Conservation (phyloP, 2,113 vertebrate genomes). For the Hipposideros armiger region DNA sequence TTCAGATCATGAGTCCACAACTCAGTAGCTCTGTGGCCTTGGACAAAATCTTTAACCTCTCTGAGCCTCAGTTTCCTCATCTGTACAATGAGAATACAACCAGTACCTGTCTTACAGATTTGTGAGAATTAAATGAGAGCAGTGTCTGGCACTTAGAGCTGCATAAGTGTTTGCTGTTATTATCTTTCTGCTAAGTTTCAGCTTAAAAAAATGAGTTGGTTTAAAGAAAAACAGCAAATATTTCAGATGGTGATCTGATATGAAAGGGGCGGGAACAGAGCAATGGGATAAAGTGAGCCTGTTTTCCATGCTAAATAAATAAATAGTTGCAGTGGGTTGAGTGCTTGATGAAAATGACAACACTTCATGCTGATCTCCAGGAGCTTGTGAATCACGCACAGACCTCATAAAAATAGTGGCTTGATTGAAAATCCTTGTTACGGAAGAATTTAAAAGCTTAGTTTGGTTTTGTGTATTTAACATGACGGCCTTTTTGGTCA, state of each 20-base stretch:
- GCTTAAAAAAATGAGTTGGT: neutral
- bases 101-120: neutral
- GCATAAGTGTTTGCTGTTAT: neutral
- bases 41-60: neutral
- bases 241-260: neutral
- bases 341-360: neutral
- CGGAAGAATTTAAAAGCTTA: neutral
- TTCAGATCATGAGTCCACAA: neutral
- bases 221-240: neutral
- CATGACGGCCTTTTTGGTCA: neutral
- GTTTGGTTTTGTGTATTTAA: constrained; percentile 9
- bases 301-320: neutral
- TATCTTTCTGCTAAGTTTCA: neutral
- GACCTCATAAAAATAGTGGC: neutral
- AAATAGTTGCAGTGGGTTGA: too few relatives aligned
- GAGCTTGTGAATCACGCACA: neutral
- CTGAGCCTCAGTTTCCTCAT: neutral
- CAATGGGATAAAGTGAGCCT: neutral
- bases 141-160: neutral
- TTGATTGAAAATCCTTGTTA: neutral
- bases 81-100: neutral
- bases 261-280: neutral
- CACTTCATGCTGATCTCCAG: neutral
- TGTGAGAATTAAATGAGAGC: neutral
- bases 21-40: neutral